These are phyloP conservation scores for Craniophora ligustri DNA, from an alignment of 2,888 invertebrate genomes.

Conservation along the genomic window DNA sequence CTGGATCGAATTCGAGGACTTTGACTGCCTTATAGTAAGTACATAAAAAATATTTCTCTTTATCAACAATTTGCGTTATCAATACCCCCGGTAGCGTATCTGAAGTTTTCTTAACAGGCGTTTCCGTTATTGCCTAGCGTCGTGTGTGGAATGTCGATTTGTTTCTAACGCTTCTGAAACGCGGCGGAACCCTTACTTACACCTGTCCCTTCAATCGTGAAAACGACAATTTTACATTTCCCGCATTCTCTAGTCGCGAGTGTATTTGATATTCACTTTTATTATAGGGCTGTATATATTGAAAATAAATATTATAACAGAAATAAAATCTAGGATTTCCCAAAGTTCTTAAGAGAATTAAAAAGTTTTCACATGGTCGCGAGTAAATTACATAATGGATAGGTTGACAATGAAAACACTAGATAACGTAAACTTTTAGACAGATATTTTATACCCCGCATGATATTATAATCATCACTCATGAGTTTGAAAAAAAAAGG, in stretches of 20 bases:
- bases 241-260: constrained; percentile 68
- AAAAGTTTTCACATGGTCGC: too few species aligned
- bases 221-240: constrained; percentile 84
- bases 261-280: constrained; percentile 74
- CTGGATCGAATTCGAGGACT: too few species aligned
- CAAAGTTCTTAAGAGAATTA: too few species aligned
- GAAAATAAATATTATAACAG: too few species aligned
- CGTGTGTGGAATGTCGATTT: constrained; percentile 62
- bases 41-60: constrained; percentile 19
- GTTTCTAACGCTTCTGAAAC: constrained; percentile 73
- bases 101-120: constrained; percentile 26
- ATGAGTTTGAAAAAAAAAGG: too few species aligned
- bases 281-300: constrained; percentile 37
- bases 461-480: too few species aligned
- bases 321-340: too few species aligned
- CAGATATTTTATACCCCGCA: too few species aligned
- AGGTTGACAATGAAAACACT: too few species aligned
- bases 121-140: constrained; percentile 30
- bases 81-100: constrained; percentile 17
- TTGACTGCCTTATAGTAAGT: too few species aligned
- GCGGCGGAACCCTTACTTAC: constrained; percentile 73
- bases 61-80: not conserved
- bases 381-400: too few species aligned
- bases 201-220: constrained; percentile 78
- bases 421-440: too few species aligned